Evolutionary conservation across 2,888 invertebrate species (phyloP).

Genomic region (Calameuta idolon): DNA sequence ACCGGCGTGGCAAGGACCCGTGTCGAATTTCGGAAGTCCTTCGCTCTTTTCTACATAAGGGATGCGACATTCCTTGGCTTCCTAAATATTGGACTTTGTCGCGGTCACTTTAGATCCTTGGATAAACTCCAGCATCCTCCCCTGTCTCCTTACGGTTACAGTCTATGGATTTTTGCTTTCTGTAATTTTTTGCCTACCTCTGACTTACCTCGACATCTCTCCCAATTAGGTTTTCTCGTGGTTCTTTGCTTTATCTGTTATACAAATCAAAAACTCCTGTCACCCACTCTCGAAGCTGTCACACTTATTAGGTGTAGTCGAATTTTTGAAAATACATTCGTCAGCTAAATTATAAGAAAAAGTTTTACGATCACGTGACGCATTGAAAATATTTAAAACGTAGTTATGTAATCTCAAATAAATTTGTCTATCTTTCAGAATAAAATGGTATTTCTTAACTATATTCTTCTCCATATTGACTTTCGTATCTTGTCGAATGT

Average conservation of each 20-base stretch:
- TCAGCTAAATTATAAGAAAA: neutral
- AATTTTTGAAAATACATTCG: neutral
- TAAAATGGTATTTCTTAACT: neutral
- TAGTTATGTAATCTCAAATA: neutral
- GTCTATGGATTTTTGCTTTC: slow-evolving; percentile 27
- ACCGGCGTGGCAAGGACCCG: slow-evolving; percentile 21
- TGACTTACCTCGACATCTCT: slow-evolving; percentile 23
- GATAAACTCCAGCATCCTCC: neutral
- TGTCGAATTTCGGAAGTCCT: slow-evolving; percentile 27
- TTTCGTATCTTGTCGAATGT: neutral
- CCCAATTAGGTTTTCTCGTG: slow-evolving; percentile 27
- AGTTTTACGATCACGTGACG: too few relatives aligned
- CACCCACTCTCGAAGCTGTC: neutral
- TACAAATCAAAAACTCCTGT: neutral
- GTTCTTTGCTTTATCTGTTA: neutral
- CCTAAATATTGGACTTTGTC: neutral
- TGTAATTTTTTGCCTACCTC: slow-evolving; percentile 26
- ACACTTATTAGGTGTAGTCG: neutral
- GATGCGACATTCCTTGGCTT: neutral
- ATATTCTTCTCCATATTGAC: neutral
- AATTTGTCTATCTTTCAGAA: neutral
- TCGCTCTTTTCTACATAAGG: neutral
- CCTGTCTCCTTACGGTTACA: neutral
- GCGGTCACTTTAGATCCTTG: neutral
- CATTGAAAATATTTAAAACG: neutral